Evolutionary conservation across 2,888 invertebrate genomes (phyloP).

Genomic region (Agriopis leucophaearia): DNA sequence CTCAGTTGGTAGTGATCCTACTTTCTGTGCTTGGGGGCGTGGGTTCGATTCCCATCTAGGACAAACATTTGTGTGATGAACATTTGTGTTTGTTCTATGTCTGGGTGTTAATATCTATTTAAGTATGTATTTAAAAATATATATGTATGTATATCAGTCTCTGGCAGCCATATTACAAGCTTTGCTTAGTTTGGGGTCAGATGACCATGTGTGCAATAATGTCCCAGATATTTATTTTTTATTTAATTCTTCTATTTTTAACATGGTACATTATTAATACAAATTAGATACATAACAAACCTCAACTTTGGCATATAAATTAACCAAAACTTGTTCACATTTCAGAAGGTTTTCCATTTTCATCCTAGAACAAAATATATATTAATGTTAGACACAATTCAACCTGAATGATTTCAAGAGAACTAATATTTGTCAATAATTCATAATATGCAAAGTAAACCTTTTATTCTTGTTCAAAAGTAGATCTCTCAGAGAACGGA

Average conservation of each 20-base stretch:
- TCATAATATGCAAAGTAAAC: conserved; percentile 1
- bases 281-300: conserved; percentile 53
- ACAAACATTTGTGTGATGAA: too few species aligned
- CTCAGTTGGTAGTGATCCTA: too few species aligned
- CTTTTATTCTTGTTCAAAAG: conserved; percentile 88
- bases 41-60: too few species aligned
- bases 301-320: conserved; percentile 89
- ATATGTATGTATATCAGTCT: too few species aligned
- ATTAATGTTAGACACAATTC: neutral
- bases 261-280: neutral
- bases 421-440: neutral
- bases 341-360: conserved; percentile 89
- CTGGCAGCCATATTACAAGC: too few species aligned
- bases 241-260: neutral
- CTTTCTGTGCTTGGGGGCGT: too few species aligned
- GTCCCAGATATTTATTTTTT: too few species aligned
- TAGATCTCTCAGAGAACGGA: conserved; percentile 87
- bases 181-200: too few species aligned
- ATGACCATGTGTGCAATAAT: too few species aligned
- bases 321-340: conserved; percentile 89
- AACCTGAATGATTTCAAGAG: neutral
- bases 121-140: too few species aligned
- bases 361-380: conserved; percentile 79
- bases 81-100: too few species aligned
- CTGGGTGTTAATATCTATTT: too few species aligned